These are phyloP conservation scores for Xestia ashworthii DNA, from an alignment of 2,888 invertebrate species.

Conservation along the genomic window DNA sequence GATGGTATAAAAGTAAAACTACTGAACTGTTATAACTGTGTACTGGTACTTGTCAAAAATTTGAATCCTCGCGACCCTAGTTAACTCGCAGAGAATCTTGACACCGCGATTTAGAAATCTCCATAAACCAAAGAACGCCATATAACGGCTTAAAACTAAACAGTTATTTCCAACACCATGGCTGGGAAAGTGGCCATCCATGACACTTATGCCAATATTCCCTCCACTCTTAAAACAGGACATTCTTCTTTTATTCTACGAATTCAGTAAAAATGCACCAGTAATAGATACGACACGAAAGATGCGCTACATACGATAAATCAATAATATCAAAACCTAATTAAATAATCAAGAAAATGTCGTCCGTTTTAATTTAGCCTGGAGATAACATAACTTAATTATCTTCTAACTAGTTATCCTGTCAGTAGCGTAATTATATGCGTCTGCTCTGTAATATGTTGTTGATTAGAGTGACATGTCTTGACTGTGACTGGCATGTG, in stretches of 20 bases:
- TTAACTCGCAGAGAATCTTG: no score
- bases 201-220: no score
- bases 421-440: conserved; percentile 49
- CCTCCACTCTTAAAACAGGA: no score
- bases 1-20: no score
- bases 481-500: conserved; percentile 20
- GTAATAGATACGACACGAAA: conserved; percentile 12
- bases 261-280: neutral
- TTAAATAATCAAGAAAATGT: conserved; percentile 58
- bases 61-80: no score
- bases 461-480: conserved; percentile 55
- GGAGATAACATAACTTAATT: conserved; percentile 52
- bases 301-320: conserved; percentile 23
- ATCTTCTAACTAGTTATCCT: conserved; percentile 53
- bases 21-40: no score
- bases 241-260: neutral
- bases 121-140: no score
- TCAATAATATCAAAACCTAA: conserved; percentile 49
- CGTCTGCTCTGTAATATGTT: conserved; percentile 37
- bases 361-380: conserved; percentile 54
- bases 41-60: no score
- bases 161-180: no score
- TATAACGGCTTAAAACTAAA: no score
- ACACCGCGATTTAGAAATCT: no score
- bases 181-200: no score